A percentile compares a stretch with the other conserved stretches of the same genome.
Evolutionary conservation across 2,888 invertebrate genomes (phyloP).

Genomic region (Fragum fragum): DNA sequence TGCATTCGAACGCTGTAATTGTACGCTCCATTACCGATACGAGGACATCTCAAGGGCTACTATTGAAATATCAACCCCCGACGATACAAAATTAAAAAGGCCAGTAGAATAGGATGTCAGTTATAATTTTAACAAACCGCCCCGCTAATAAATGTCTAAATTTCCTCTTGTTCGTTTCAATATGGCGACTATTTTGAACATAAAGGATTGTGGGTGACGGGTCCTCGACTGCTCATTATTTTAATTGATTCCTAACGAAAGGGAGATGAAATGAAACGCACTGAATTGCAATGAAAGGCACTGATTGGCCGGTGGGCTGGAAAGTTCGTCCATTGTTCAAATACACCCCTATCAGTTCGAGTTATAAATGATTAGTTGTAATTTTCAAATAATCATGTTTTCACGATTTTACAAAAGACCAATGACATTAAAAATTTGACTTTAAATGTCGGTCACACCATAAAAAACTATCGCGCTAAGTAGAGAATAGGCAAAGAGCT

Average conservation of each 20-base stretch:
- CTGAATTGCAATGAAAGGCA: slow-evolving; percentile 22
- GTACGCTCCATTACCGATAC: slow-evolving; percentile 55
- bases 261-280: slow-evolving; percentile 45
- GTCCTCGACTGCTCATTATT: slow-evolving; percentile 49
- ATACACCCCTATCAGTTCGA: slow-evolving; percentile 19
- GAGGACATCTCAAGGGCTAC: slow-evolving; percentile 42
- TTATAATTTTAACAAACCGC: slow-evolving; percentile 55
- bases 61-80: slow-evolving; percentile 42
- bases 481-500: slow-evolving; percentile 29
- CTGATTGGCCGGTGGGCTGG: slow-evolving; percentile 31
- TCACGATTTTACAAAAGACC: slow-evolving; percentile 42
- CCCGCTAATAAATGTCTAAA: slow-evolving; percentile 51
- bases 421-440: slow-evolving; percentile 51
- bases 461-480: slow-evolving; percentile 42
- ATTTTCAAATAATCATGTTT: slow-evolving; percentile 61
- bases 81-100: slow-evolving; percentile 50
- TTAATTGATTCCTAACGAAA: slow-evolving; percentile 39
- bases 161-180: slow-evolving; percentile 39
- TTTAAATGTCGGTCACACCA: slow-evolving; percentile 49
- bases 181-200: slow-evolving; percentile 42
- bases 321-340: slow-evolving; percentile 18
- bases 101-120: slow-evolving; percentile 44
- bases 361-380: slow-evolving; percentile 31
- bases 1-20: slow-evolving; percentile 55
- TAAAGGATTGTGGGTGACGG: slow-evolving; percentile 47